Conservation (phyloP, 1,140 invertebrate species). For the Papilio polytes region DNA sequence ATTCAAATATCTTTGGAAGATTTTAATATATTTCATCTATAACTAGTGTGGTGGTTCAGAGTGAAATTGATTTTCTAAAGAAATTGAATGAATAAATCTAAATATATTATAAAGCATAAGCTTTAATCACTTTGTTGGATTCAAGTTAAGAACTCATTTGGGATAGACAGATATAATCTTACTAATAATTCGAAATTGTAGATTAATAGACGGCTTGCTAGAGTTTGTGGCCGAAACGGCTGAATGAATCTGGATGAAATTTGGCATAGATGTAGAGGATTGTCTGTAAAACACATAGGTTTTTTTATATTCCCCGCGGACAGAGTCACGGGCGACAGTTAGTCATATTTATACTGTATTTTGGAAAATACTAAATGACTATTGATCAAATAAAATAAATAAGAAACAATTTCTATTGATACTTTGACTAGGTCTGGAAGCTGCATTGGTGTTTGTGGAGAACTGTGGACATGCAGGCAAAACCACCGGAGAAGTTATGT, state of each 20-base stretch:
- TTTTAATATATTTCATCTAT: not conserved
- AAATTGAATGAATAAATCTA: not conserved
- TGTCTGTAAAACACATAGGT: too few species aligned
- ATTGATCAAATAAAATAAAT: not conserved
- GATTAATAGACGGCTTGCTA: too few species aligned
- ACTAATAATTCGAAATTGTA: too few species aligned
- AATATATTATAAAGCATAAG: too few species aligned
- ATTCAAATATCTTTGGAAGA: not conserved
- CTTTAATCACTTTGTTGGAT: not conserved
- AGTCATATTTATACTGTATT: too few species aligned
- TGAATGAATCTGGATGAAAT: too few species aligned
- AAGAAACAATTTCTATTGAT: slow-evolving; percentile 29
- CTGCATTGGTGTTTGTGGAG: slow-evolving; percentile 94
- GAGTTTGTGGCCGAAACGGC: too few species aligned
- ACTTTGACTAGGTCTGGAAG: slow-evolving; percentile 88
- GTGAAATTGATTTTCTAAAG: not conserved
- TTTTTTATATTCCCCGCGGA: too few species aligned
- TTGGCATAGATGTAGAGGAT: too few species aligned
- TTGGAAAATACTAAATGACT: not conserved
- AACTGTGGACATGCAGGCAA: slow-evolving; percentile 94
- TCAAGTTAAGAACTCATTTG: not conserved
- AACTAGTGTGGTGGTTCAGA: not conserved
- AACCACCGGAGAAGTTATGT: slow-evolving; percentile 94
- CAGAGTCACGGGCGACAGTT: too few species aligned
- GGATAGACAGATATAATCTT: not conserved